phyloP scores from a whole-genome alignment of 92 coral and sea anemone species.

The Galaxea fascicularis region DNA sequence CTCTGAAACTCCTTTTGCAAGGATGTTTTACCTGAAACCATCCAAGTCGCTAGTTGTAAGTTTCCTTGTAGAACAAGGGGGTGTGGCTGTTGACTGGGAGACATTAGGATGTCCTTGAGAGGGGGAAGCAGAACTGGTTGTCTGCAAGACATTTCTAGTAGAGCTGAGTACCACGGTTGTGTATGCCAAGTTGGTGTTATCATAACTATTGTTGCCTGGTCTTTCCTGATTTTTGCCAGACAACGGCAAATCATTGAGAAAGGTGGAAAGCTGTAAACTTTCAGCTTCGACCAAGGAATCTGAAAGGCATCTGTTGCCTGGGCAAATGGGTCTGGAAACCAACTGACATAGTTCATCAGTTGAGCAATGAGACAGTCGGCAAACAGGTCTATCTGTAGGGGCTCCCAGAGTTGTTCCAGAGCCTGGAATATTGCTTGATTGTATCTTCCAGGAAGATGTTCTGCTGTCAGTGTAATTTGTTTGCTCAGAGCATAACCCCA shows the following conservation, averaged over 20 bases:
- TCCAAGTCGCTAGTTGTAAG: slow-evolving; percentile 49
- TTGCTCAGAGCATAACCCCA: slow-evolving; percentile 56
- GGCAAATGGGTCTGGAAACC: slow-evolving; percentile 62
- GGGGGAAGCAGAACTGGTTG: background rate
- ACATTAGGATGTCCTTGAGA: background rate
- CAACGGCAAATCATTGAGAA: slow-evolving; percentile 53
- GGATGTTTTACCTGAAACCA: slow-evolving; percentile 54
- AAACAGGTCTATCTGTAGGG: slow-evolving; percentile 45
- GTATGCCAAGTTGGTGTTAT: slow-evolving; percentile 48
- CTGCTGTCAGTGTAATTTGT: slow-evolving; percentile 51
- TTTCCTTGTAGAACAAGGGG: slow-evolving; percentile 34
- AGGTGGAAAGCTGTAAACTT: slow-evolving; percentile 51
- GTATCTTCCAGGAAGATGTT: slow-evolving; percentile 51
- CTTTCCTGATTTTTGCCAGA: slow-evolving; percentile 46
- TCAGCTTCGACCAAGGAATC: slow-evolving; percentile 43
- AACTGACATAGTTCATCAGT: slow-evolving; percentile 31
- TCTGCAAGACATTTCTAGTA: too few species aligned
- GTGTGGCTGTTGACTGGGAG: slow-evolving; percentile 26
- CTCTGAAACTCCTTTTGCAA: slow-evolving; percentile 60
- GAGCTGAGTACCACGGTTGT: slow-evolving; percentile 33
- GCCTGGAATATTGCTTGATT: slow-evolving; percentile 36
- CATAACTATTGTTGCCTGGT: slow-evolving; percentile 51
- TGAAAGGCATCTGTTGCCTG: slow-evolving; percentile 39
- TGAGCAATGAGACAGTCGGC: slow-evolving; percentile 42
- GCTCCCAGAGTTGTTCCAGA: slow-evolving; percentile 38